Evolutionary conservation across 2,797 vertebrate species (phyloP).

Genomic region (Coregonus sp.): DNA sequence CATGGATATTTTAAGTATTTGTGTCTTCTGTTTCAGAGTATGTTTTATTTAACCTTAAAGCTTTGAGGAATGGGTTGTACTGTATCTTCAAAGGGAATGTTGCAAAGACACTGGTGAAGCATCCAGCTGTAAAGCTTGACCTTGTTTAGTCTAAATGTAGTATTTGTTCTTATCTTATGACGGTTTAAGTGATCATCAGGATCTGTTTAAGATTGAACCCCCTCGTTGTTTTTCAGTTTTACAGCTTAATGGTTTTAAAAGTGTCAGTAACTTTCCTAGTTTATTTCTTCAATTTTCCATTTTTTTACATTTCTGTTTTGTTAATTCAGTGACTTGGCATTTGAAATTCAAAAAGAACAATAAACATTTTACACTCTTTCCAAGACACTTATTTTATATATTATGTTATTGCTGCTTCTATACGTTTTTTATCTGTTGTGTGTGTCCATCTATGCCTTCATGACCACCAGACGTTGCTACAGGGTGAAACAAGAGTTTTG

Average conservation of each 20-base stretch:
- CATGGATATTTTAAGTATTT: conserved; percentile 30
- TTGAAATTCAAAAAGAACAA: conserved; percentile 78
- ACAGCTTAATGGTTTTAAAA: conserved; percentile 48
- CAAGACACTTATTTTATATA: conserved; percentile 46
- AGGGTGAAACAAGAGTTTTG: not conserved
- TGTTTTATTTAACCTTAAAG: conserved; percentile 51
- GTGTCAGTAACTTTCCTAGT: conserved; percentile 53
- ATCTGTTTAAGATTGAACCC: conserved; percentile 16
- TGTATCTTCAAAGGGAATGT: conserved; percentile 27
- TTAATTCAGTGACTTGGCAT: conserved; percentile 85
- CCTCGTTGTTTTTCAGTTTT: conserved; percentile 43
- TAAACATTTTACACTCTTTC: conserved; percentile 90
- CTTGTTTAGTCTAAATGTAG: not conserved
- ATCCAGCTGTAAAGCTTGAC: not conserved
- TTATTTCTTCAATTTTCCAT: conserved; percentile 55
- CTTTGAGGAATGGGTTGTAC: conserved; percentile 26
- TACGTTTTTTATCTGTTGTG: not conserved
- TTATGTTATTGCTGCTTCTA: not conserved
- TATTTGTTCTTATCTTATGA: conserved; percentile 7
- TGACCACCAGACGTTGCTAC: not conserved
- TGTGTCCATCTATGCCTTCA: not conserved
- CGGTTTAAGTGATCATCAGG: conserved; percentile 30
- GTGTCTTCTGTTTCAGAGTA: conserved; percentile 37
- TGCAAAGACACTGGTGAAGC: not conserved
- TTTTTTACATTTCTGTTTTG: conserved; percentile 80